Evolutionary conservation across 2,113 vertebrate genomes (phyloP), one percentile per base, ranked within the genome.

Genomic region (Trematocara variabile): DNA sequence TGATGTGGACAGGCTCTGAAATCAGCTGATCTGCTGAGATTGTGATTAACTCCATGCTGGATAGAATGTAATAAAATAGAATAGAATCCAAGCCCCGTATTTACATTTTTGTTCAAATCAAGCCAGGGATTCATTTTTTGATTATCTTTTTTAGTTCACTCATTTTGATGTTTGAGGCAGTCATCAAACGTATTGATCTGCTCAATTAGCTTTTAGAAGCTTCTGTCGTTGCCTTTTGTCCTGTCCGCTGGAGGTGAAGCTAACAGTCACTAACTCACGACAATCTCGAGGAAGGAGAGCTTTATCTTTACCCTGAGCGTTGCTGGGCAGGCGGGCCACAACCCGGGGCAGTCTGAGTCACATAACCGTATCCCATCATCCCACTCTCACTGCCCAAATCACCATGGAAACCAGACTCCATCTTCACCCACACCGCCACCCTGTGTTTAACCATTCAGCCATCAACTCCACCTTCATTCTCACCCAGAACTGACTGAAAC

Each of bases 401-500:
- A 9, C 53, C 63, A 79, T 25, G 39, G 78, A 83, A 56, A 83
- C 80, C 82, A 60, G 22, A 41, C 78, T 1, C 12, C 48, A 63
- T 22, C 58, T n/a, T 30, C 77, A 75, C 56, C n/a, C 41, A n/a
- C 83, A 77, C 54, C 3, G 4, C 68, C 37, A 39, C 52, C 53
- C 60, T 39, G 60, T 30, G 70, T 75, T 50, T 75, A 28, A 75
- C 44, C 44, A 75, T 30, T 18, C 44, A 30, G 22, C 70, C 70
- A 75, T 75, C 14, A 18, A 48, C 37, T 39, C 25, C 77, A 50
- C 46, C 82, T 80, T 85, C 83, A 65, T 81, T 81, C 56, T 86
- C 86, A 81, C 41, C 83, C 55, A 83, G 81, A 88, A 93, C 87
- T 86, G 86, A 96, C 87, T 87, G 86, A 95, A 94, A 96, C 97